phyloP scores from a whole-genome alignment of 2,113 vertebrate species.

The Centropristis striata region DNA sequence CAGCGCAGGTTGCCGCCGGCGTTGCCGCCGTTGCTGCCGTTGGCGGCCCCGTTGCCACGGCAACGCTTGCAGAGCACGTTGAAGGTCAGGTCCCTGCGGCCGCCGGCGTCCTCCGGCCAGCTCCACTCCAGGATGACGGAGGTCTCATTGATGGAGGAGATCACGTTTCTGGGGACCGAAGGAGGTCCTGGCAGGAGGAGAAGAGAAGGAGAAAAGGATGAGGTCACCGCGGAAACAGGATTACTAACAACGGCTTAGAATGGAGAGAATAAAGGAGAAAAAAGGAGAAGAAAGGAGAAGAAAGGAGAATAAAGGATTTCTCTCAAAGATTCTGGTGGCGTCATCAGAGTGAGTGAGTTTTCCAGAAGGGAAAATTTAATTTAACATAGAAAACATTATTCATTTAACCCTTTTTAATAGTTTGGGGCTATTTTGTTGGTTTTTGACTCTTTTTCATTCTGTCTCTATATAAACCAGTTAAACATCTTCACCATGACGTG shows the following conservation, averaged over 20 bases:
- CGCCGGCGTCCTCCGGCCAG: slow-evolving; percentile 95
- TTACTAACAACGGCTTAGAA: no score
- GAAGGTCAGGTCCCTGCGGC: slow-evolving; percentile 94
- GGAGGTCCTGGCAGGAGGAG: slow-evolving; percentile 88
- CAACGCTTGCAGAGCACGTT: slow-evolving; percentile 96
- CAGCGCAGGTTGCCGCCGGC: slow-evolving; percentile 79
- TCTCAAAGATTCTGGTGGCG: not conserved
- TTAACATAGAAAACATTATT: no score
- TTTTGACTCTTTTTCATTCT: no score
- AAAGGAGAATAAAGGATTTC: not conserved
- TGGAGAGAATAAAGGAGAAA: no score
- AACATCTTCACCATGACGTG: no score
- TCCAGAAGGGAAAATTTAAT: not conserved
- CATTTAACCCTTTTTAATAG: no score
- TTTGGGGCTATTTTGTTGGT: no score
- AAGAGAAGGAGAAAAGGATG: not conserved
- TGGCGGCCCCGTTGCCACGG: slow-evolving; percentile 64
- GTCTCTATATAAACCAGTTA: no score
- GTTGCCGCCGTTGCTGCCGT: slow-evolving; percentile 53
- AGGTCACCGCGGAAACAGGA: not conserved
- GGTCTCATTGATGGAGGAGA: slow-evolving; percentile 98
- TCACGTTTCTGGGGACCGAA: slow-evolving; percentile 94
- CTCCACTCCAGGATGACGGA: slow-evolving; percentile 98
- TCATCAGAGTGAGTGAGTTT: not conserved
- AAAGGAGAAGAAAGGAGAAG: no score